Conservation (phyloP, 2,797 vertebrate species). For the Schizopygopsis malacanthus region DNA sequence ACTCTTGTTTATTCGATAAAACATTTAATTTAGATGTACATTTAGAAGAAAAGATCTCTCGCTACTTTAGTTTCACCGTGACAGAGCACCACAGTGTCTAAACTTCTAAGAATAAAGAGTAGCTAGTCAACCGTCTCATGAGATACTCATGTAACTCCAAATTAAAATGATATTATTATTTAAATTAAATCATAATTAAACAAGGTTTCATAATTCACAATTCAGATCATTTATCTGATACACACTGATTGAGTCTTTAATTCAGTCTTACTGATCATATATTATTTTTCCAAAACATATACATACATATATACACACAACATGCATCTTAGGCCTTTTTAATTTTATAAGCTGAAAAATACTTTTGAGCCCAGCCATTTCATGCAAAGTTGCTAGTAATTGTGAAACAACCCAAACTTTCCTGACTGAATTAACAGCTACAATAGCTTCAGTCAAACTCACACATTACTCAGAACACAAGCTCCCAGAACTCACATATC, state of each 20-base stretch:
- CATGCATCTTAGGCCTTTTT: slow-evolving; percentile 23
- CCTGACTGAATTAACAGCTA: slow-evolving; percentile 1
- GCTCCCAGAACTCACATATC: slow-evolving; percentile 20
- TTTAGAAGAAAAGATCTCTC: not conserved
- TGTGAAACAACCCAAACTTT: slow-evolving; percentile 19
- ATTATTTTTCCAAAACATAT: not conserved
- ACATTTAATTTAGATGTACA: not conserved
- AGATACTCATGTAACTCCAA: not conserved
- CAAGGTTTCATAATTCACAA: not conserved
- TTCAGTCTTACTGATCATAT: not conserved
- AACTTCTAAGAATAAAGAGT: not conserved
- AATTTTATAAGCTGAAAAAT: slow-evolving; percentile 17
- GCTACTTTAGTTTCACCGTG: not conserved
- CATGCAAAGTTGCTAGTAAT: slow-evolving; percentile 14
- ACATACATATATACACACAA: not conserved
- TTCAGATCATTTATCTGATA: not conserved
- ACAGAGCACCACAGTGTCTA: not conserved
- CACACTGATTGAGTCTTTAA: not conserved
- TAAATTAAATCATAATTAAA: not conserved
- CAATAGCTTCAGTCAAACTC: slow-evolving; percentile 3
- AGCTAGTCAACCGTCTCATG: too few relatives aligned
- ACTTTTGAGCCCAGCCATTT: not conserved
- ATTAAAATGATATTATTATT: not conserved
- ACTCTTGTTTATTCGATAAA: not conserved
- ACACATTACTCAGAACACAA: slow-evolving; percentile 8